phyloP scores from a whole-genome alignment of 2,113 vertebrate species.

The Hypomesus transpacificus region DNA sequence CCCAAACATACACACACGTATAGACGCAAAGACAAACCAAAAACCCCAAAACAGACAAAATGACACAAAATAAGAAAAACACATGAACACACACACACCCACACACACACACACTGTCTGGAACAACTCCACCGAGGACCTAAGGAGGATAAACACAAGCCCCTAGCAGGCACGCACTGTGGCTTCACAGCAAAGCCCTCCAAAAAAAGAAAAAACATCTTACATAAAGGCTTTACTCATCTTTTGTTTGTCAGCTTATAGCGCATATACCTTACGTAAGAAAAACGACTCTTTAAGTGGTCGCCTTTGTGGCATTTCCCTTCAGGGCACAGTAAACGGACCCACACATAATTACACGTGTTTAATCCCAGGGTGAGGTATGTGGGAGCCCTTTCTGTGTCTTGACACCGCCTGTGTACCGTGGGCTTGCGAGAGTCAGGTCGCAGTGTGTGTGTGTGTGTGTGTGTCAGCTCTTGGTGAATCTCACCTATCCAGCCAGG shows the following conservation, averaged over 20 bases:
- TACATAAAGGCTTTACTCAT: conserved; percentile 57
- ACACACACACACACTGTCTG: conserved; percentile 2
- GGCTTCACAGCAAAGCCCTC: conserved; percentile 46
- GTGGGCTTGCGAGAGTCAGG: neutral
- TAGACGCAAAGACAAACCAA: conserved; percentile 34
- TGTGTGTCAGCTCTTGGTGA: conserved; percentile 37
- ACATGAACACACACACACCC: conserved; percentile 8
- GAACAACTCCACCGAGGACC: neutral
- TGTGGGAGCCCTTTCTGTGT: too few relatives aligned
- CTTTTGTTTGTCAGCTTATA: conserved; percentile 53
- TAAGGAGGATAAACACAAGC: conserved; percentile 8
- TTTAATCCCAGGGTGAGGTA: too few relatives aligned
- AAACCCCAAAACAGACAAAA: conserved; percentile 36
- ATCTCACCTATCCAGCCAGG: conserved; percentile 92
- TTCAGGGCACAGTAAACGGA: neutral
- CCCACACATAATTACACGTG: neutral
- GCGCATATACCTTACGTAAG: conserved; percentile 42
- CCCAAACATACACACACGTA: conserved; percentile 23
- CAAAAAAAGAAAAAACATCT: conserved; percentile 37
- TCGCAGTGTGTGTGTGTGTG: neutral
- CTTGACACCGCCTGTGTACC: neutral
- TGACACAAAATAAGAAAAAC: conserved; percentile 1
- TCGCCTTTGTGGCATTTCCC: neutral
- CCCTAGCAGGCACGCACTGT: conserved; percentile 27
- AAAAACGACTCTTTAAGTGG: conserved; percentile 23